These are phyloP conservation scores for Coregonus sp. DNA, from an alignment of 2,797 vertebrate genomes.

Conservation along the genomic window DNA sequence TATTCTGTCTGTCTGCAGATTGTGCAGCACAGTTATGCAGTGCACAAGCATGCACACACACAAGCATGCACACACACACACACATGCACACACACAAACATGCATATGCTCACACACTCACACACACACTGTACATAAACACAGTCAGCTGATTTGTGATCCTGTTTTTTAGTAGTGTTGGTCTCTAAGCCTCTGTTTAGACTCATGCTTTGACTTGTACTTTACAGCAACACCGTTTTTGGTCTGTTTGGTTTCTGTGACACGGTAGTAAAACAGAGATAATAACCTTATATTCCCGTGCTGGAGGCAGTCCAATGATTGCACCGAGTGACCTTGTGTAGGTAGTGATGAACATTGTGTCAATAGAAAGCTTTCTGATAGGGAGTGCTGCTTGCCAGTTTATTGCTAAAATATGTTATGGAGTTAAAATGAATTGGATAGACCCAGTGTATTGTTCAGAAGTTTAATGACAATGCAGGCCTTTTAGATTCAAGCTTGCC, in stretches of 20 bases:
- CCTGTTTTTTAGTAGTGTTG: too few relatives aligned
- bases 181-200: neutral
- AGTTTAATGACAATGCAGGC: conserved; percentile 20
- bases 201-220: conserved; percentile 20
- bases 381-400: neutral
- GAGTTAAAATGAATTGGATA: neutral
- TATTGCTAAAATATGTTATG: neutral
- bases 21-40: conserved; percentile 66
- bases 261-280: neutral
- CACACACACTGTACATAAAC: neutral
- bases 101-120: neutral
- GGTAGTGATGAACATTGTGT: neutral
- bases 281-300: neutral
- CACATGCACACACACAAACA: conserved; percentile 28
- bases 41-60: conserved; percentile 5
- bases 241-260: conserved; percentile 30
- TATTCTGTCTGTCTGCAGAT: conserved; percentile 60
- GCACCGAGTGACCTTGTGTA: neutral
- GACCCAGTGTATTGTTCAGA: conserved; percentile 22
- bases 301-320: neutral
- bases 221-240: conserved; percentile 15
- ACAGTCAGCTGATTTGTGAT: neutral
- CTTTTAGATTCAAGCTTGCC: neutral
- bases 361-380: neutral
- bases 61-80: too few relatives aligned